A percentile compares a stretch with the other conserved stretches of the same genome.
Conservation (phyloP, 2,888 invertebrate genomes). For the Podabrus alpinus region DNA sequence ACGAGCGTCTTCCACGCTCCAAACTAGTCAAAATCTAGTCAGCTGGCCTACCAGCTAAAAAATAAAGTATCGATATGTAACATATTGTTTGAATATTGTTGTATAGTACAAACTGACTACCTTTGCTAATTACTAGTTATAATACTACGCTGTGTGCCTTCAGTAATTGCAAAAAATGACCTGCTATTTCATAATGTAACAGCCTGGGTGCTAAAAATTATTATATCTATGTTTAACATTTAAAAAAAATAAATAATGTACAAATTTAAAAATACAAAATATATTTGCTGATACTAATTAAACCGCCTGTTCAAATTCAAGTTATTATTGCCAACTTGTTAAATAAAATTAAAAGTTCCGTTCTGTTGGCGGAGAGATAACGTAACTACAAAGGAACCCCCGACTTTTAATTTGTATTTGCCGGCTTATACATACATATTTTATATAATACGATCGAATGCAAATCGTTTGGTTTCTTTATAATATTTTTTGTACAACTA, state of each 20-base stretch:
- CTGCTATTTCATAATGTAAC: slow-evolving; percentile 56
- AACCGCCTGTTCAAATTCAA: slow-evolving; percentile 43
- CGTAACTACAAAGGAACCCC: not conserved
- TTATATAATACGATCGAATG: slow-evolving; percentile 40
- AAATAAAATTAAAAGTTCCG: slow-evolving; percentile 1
- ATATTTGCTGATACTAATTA: slow-evolving; percentile 32
- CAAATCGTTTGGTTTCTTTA: slow-evolving; percentile 51
- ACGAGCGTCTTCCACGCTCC: slow-evolving; percentile 46
- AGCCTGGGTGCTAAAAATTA: slow-evolving; percentile 55
- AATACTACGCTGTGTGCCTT: slow-evolving; percentile 76
- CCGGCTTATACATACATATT: no score
- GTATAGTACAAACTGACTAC: slow-evolving; percentile 57
- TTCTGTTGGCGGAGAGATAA: not conserved
- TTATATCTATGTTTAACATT: slow-evolving; percentile 52
- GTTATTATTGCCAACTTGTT: slow-evolving; percentile 26
- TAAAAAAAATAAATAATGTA: slow-evolving; percentile 41
- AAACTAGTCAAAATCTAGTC: slow-evolving; percentile 34
- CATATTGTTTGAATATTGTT: slow-evolving; percentile 52
- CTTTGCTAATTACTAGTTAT: slow-evolving; percentile 59
- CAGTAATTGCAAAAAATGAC: slow-evolving; percentile 75
- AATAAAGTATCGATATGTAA: slow-evolving; percentile 36
- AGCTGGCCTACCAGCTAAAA: slow-evolving; percentile 24
- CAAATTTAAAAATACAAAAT: slow-evolving; percentile 34
- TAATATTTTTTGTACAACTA: slow-evolving; percentile 45
- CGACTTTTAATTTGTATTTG: slow-evolving; percentile 7